A percentile compares a stretch with the other conserved stretches of the same genome.
phyloP scores from a whole-genome alignment of 2,888 invertebrate species.

The Tetrapedia diversipes region DNA sequence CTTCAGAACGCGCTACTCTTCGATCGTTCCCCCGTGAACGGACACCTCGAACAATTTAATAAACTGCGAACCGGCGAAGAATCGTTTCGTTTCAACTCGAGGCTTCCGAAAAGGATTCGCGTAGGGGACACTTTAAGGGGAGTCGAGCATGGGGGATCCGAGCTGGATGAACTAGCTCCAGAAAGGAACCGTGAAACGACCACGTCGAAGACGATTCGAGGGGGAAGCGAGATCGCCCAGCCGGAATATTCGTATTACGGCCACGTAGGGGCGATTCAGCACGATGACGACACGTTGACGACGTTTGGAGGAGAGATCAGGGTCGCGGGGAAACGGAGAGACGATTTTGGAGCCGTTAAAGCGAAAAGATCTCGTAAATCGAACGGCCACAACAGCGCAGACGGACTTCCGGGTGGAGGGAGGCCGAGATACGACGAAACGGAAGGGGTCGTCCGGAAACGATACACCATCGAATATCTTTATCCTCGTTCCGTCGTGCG shows the following conservation, averaged over 20 bases:
- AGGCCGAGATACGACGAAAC: too few relatives aligned
- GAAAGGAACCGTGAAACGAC: background rate
- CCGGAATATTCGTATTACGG: conserved; percentile 10
- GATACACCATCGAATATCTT: background rate
- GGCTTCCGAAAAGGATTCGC: background rate
- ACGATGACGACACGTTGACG: conserved; percentile 11
- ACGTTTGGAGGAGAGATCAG: background rate
- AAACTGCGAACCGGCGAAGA: background rate
- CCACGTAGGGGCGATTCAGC: conserved; percentile 27
- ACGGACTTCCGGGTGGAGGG: too few relatives aligned
- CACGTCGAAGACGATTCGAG: background rate
- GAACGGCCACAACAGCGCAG: too few relatives aligned
- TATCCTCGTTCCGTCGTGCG: too few relatives aligned
- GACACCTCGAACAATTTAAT: background rate
- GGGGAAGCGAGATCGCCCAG: background rate
- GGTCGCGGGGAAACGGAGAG: background rate
- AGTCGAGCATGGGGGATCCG: conserved; percentile 9
- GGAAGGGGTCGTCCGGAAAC: background rate
- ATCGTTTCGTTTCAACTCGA: background rate
- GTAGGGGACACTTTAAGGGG: conserved; percentile 19
- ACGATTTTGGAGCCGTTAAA: background rate
- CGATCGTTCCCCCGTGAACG: background rate
- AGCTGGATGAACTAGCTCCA: background rate
- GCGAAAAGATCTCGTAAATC: background rate
- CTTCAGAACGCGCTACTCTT: background rate